A percentile compares a stretch with the other conserved stretches of the same genome.
Conservation (phyloP, 2,888 invertebrate genomes). For the Bombyx huttoni region DNA sequence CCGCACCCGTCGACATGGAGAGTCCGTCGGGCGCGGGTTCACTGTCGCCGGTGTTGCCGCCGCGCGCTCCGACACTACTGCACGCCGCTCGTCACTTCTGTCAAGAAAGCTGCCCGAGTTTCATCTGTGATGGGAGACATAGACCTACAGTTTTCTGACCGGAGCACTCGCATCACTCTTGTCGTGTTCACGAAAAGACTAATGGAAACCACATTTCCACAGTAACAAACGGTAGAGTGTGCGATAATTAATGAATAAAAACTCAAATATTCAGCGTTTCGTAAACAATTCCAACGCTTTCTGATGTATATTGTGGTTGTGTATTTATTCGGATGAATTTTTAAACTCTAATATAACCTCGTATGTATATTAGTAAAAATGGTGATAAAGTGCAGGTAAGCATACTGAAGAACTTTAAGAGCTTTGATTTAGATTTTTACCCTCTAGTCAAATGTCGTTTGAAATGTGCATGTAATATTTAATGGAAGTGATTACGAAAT, state of each 20-base stretch:
- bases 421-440: slow-evolving; percentile 51
- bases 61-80: slow-evolving; percentile 42
- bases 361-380: slow-evolving; percentile 23
- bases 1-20: slow-evolving; percentile 46
- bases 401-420: slow-evolving; percentile 47
- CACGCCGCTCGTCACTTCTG: slow-evolving; percentile 51
- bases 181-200: slow-evolving; percentile 52
- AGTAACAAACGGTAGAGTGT: slow-evolving; percentile 48
- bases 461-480: slow-evolving; percentile 11
- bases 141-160: slow-evolving; percentile 46
- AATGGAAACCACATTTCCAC: slow-evolving; percentile 51
- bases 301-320: slow-evolving; percentile 24
- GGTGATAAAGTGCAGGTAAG: slow-evolving; percentile 49
- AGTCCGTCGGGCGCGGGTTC: slow-evolving; percentile 45
- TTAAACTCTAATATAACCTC: background rate
- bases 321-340: slow-evolving; percentile 15
- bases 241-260: slow-evolving; percentile 20
- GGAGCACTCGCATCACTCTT: slow-evolving; percentile 36
- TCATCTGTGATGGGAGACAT: slow-evolving; percentile 38
- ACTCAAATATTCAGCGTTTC: slow-evolving; percentile 3
- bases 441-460: slow-evolving; percentile 18
- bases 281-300: background rate
- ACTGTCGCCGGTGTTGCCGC: slow-evolving; percentile 53
- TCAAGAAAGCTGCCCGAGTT: slow-evolving; percentile 44
- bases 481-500: slow-evolving; percentile 6